A percentile compares a stretch with the other conserved stretches of the same genome.
Conservation (phyloP, 2,113 vertebrate genomes). For the Oreochromis aureus region DNA sequence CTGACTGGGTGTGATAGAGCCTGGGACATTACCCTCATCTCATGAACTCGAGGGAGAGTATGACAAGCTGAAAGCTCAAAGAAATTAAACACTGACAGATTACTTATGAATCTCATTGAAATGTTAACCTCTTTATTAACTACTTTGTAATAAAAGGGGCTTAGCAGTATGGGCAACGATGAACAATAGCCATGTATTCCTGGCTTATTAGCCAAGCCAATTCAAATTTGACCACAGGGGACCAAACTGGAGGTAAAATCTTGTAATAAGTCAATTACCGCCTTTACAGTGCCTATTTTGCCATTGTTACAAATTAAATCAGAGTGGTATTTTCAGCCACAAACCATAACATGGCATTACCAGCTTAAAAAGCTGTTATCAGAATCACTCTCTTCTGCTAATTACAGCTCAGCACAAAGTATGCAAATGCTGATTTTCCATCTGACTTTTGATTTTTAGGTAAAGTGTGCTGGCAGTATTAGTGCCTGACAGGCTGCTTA, state of each 20-base stretch:
- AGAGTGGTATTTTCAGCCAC: slow-evolving; percentile 34
- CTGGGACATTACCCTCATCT: slow-evolving; percentile 39
- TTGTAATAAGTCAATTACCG: slow-evolving; percentile 65
- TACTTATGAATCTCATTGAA: slow-evolving; percentile 57
- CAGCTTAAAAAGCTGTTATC: slow-evolving; percentile 30
- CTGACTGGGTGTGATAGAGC: slow-evolving; percentile 43
- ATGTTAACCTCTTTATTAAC: slow-evolving; percentile 59
- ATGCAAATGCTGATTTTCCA: slow-evolving; percentile 44
- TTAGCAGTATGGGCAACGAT: slow-evolving; percentile 4
- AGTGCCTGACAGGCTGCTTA: not conserved
- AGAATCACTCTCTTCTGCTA: not conserved
- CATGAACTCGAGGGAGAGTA: slow-evolving; percentile 41
- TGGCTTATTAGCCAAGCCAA: slow-evolving; percentile 48
- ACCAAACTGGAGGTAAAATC: slow-evolving; percentile 37
- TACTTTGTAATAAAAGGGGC: slow-evolving; percentile 11
- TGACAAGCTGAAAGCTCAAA: slow-evolving; percentile 31
- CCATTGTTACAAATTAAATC: slow-evolving; percentile 49
- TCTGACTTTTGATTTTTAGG: slow-evolving; percentile 47
- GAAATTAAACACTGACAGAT: slow-evolving; percentile 58
- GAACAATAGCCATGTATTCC: slow-evolving; percentile 27
- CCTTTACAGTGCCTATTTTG: slow-evolving; percentile 29
- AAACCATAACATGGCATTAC: slow-evolving; percentile 47
- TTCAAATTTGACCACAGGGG: slow-evolving; percentile 47
- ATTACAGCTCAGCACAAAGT: slow-evolving; percentile 3
- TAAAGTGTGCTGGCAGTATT: not conserved